A percentile compares a stretch with the other conserved stretches of the same genome.
These are phyloP conservation scores for Arctia plantaginis DNA, from an alignment of 2,888 invertebrate genomes.

Conservation along the genomic window DNA sequence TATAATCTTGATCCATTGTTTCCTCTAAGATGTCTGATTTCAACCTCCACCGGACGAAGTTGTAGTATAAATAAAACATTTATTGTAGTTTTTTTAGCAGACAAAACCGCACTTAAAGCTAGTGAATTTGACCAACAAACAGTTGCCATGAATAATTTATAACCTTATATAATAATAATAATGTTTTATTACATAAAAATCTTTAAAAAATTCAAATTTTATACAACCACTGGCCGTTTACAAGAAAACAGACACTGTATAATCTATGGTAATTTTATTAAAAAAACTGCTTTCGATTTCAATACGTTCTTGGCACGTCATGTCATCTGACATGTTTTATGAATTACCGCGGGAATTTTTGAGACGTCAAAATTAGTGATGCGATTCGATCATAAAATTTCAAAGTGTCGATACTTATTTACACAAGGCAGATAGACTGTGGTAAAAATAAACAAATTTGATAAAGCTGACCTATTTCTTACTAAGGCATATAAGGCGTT, in stretches of 20 bases:
- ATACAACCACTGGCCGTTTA: not conserved
- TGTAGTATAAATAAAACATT: no score
- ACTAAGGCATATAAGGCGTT: no score
- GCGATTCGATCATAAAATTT: not conserved
- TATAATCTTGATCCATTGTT: no score
- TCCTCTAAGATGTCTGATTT: no score
- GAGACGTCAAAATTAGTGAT: not conserved
- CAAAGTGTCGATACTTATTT: not conserved
- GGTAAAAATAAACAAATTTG: not conserved
- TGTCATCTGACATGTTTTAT: not conserved
- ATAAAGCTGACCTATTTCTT: no score
- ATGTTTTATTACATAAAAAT: not conserved
- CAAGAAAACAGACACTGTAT: not conserved
- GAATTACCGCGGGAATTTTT: not conserved
- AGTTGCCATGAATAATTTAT: not conserved
- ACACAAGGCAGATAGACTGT: not conserved
- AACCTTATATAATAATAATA: slow-evolving; percentile 7
- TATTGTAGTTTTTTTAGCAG: not conserved
- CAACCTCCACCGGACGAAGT: no score
- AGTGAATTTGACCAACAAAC: not conserved
- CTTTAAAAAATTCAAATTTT: slow-evolving; percentile 11
- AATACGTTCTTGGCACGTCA: not conserved
- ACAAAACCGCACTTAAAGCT: not conserved
- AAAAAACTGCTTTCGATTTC: slow-evolving; percentile 11
- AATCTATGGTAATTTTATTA: slow-evolving; percentile 15